phyloP scores from a whole-genome alignment of 2,888 invertebrate species.

The Cerastis rubricosa region DNA sequence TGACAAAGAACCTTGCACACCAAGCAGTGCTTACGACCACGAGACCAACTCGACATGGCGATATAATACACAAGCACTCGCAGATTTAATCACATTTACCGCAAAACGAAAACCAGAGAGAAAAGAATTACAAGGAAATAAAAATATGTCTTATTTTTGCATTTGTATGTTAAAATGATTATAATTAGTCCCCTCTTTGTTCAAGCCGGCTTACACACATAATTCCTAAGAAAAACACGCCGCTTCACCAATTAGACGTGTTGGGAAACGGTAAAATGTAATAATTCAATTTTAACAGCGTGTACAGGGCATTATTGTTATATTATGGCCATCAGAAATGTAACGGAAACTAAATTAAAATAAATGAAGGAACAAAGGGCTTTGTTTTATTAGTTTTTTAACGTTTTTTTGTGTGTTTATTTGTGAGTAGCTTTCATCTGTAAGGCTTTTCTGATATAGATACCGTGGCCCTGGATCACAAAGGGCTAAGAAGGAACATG shows the following conservation, averaged over 20 bases:
- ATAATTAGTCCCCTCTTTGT: slow-evolving; percentile 64
- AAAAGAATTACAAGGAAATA: slow-evolving; percentile 30
- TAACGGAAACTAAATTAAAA: slow-evolving; percentile 51
- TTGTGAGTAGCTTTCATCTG: neutral
- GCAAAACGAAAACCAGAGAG: slow-evolving; percentile 2
- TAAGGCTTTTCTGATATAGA: neutral
- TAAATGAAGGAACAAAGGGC: slow-evolving; percentile 57
- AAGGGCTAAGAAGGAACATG: too few species aligned
- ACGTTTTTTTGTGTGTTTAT: slow-evolving; percentile 8
- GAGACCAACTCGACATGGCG: neutral
- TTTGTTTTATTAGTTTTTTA: slow-evolving; percentile 40
- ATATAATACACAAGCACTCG: neutral
- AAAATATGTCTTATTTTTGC: slow-evolving; percentile 43
- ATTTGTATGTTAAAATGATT: slow-evolving; percentile 59
- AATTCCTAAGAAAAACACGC: slow-evolving; percentile 63
- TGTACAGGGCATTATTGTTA: slow-evolving; percentile 46
- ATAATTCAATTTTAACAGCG: slow-evolving; percentile 62
- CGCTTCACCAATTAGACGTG: slow-evolving; percentile 44
- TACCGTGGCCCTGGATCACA: too few species aligned
- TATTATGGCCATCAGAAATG: slow-evolving; percentile 45
- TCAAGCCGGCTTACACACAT: slow-evolving; percentile 56
- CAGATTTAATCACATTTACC: slow-evolving; percentile 9
- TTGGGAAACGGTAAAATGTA: slow-evolving; percentile 60
- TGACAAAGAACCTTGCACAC: neutral
- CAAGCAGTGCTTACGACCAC: neutral